Evolutionary conservation across 2,888 invertebrate species (phyloP).

Genomic region (Glomeris marginata): DNA sequence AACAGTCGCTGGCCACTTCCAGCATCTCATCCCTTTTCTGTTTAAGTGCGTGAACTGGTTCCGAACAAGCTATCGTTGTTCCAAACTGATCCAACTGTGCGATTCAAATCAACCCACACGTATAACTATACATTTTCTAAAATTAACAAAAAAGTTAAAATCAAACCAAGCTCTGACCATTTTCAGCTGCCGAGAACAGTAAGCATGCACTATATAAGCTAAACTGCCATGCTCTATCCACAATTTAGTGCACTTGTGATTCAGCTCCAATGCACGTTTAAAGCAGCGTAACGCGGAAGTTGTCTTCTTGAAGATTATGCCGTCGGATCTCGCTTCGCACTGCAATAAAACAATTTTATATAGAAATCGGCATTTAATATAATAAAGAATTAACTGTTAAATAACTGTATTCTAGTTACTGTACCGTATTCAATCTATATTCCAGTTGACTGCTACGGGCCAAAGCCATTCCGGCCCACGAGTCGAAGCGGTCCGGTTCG

Average conservation of each 20-base stretch:
- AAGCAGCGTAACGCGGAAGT: slow-evolving; percentile 60
- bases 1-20: slow-evolving; percentile 60
- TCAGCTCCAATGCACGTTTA: slow-evolving; percentile 57
- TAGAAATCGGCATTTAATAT: neutral
- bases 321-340: slow-evolving; percentile 26
- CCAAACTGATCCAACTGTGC: slow-evolving; percentile 19
- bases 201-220: slow-evolving; percentile 77
- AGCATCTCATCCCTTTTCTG: slow-evolving; percentile 64
- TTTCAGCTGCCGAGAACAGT: slow-evolving; percentile 70
- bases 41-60: slow-evolving; percentile 46
- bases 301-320: slow-evolving; percentile 19
- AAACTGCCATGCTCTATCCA: slow-evolving; percentile 87
- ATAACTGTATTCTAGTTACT: slow-evolving; percentile 17
- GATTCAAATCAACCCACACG: neutral
- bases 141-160: neutral
- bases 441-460: slow-evolving; percentile 48
- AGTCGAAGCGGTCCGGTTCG: slow-evolving; percentile 64
- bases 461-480: slow-evolving; percentile 84
- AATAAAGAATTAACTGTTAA: neutral
- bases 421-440: slow-evolving; percentile 56
- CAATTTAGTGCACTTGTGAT: slow-evolving; percentile 54
- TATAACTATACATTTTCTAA: neutral
- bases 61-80: slow-evolving; percentile 26
- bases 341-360: slow-evolving; percentile 10
- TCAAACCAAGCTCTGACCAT: slow-evolving; percentile 38